Conservation (phyloP, 1,140 invertebrate genomes). For the Calephelis nemesis region DNA sequence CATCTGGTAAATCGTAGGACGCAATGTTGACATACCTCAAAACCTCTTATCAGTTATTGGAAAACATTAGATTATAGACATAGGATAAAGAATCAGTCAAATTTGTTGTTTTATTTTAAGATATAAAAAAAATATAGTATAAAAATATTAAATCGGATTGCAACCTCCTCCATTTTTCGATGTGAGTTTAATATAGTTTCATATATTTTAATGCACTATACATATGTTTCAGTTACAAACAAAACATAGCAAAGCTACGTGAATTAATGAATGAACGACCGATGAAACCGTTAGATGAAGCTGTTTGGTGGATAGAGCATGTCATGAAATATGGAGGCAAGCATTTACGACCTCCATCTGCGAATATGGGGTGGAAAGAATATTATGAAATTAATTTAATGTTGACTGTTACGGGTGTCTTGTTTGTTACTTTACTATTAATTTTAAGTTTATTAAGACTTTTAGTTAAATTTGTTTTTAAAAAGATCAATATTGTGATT, state of each 20-base stretch:
- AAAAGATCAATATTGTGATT: not conserved
- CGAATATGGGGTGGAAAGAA: slow-evolving; percentile 33
- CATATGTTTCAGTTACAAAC: slow-evolving; percentile 33
- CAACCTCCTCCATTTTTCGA: not conserved
- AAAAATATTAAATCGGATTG: too few species aligned
- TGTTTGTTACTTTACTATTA: not conserved
- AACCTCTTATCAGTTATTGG: too few species aligned
- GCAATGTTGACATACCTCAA: too few species aligned
- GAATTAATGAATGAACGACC: slow-evolving; percentile 35
- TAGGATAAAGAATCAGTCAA: too few species aligned
- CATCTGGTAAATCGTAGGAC: too few species aligned
- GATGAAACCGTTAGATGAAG: slow-evolving; percentile 49
- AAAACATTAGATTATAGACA: too few species aligned
- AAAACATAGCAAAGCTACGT: slow-evolving; percentile 31
- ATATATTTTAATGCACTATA: not conserved
- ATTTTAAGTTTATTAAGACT: not conserved
- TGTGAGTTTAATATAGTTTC: not conserved
- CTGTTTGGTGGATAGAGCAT: slow-evolving; percentile 80
- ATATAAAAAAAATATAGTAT: too few species aligned
- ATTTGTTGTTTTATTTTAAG: too few species aligned
- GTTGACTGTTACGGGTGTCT: not conserved
- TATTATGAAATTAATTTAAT: slow-evolving; percentile 30
- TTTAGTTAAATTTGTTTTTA: not conserved
- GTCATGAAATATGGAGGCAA: slow-evolving; percentile 73
- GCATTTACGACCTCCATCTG: slow-evolving; percentile 52